These are phyloP conservation scores for Sphaerophoria rueppellii DNA, from an alignment of 2,888 invertebrate genomes.

Conservation along the genomic window DNA sequence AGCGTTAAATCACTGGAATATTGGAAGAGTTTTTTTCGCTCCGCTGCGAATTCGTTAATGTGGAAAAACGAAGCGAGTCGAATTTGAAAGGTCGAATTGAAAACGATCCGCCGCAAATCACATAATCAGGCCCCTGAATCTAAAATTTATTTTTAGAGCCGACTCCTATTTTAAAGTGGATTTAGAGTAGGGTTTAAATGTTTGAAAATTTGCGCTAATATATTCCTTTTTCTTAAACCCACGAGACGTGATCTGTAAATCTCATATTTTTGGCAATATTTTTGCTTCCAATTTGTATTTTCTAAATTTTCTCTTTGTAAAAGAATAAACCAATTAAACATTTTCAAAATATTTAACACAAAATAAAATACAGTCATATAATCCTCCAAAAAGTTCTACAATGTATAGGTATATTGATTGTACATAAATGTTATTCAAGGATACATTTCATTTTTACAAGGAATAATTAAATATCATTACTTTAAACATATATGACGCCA, in stretches of 20 bases:
- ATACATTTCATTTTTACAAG: constrained; percentile 58
- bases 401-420: constrained; percentile 30
- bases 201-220: too few species aligned
- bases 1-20: too few species aligned
- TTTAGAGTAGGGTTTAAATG: too few species aligned
- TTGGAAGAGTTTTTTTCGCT: too few species aligned
- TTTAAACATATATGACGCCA: constrained; percentile 59
- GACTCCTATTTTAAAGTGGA: too few species aligned
- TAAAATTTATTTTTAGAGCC: too few species aligned
- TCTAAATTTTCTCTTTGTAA: constrained; percentile 11
- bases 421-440: constrained; percentile 66
- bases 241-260: constrained; percentile 8
- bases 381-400: constrained; percentile 1
- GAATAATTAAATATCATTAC: constrained; percentile 69
- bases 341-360: neutral
- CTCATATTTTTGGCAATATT: constrained; percentile 16
- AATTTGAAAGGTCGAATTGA: too few species aligned
- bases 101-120: too few species aligned
- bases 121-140: too few species aligned
- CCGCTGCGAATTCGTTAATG: too few species aligned
- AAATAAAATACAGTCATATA: constrained; percentile 6
- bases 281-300: constrained; percentile 25
- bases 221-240: neutral
- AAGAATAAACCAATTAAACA: neutral
- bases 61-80: neutral